Evolutionary conservation across 2,113 vertebrate genomes (phyloP).

Genomic region (Aythya baeri): DNA sequence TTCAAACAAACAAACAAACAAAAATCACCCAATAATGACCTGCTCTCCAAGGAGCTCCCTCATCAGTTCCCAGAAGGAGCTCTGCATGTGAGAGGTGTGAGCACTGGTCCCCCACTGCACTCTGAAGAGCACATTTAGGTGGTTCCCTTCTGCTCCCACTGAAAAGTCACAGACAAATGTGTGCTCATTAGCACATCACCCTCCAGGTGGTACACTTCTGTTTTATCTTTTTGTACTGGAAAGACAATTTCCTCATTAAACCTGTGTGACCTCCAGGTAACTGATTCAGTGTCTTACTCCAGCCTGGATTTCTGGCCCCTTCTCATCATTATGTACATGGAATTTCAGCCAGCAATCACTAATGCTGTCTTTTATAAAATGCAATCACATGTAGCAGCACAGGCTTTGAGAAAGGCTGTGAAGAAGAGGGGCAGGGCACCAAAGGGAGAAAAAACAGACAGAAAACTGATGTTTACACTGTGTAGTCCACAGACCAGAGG

Average conservation of each 20-base stretch:
- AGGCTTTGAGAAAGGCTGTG: neutral
- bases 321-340: neutral
- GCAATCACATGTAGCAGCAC: neutral
- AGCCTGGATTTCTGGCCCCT: neutral
- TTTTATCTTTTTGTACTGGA: neutral
- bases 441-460: neutral
- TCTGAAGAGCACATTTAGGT: neutral
- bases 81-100: neutral
- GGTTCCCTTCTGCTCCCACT: neutral
- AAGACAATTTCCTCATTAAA: conserved; percentile 1
- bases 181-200: neutral
- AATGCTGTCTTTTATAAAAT: neutral
- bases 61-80: neutral
- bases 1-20: neutral
- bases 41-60: neutral
- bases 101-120: neutral
- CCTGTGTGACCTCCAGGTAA: neutral
- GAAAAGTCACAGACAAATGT: neutral
- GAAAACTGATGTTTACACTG: neutral
- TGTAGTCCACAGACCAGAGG: neutral
- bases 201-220: neutral
- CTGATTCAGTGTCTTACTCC: neutral
- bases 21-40: neutral
- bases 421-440: neutral
- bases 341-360: neutral